Evolutionary conservation across 2,888 invertebrate species (phyloP), one percentile per base, ranked within the genome.

Genomic region (Isoperla grammatica): DNA sequence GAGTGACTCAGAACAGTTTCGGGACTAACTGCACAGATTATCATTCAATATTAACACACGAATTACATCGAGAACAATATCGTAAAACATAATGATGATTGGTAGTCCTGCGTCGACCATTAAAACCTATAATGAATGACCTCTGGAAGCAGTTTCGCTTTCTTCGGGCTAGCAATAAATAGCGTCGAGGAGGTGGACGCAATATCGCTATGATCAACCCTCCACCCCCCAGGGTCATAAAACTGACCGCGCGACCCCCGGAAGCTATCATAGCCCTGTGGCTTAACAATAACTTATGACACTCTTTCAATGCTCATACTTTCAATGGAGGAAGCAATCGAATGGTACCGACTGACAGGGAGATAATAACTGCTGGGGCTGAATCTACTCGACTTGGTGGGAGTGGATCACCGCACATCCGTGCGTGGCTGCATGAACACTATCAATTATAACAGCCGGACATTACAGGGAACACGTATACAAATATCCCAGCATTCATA

Each of bases 11-110:
- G 5, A 29, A 29, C 29, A 29, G 29, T 29, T 29, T 29, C 8
- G 29, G 29, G 29, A 29, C 8, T 29, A 29, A 29, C 29, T 29
- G n/a, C 22, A 35, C 3, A 53, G 15, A 39, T 53, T 53, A 53
- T 53, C 37, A 53, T 53, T 53, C 53, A 53, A 53, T 53, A 53
- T 53, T 53, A 53, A 53, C 39, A 53, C 39, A 37, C 11, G 39
- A 12, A 53, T 53, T 37, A 50, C 37, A 50, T 50, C 13, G n/a
- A 15, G 15, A 5, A 35, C 39, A 29, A 29, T 29, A 9, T 45
- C 35, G 39, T 53, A 53, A 53, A 53, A 37, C 9, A 53, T 50
- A 50, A 53, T 39, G 37, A 35, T 53, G 53, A 53, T 53, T 53
- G 39, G 53, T 53, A n/a, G 15, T 17, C 8, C 17, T 11, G 39